Conservation (phyloP, 2,888 invertebrate species). For the Cataglyphis cursor region DNA sequence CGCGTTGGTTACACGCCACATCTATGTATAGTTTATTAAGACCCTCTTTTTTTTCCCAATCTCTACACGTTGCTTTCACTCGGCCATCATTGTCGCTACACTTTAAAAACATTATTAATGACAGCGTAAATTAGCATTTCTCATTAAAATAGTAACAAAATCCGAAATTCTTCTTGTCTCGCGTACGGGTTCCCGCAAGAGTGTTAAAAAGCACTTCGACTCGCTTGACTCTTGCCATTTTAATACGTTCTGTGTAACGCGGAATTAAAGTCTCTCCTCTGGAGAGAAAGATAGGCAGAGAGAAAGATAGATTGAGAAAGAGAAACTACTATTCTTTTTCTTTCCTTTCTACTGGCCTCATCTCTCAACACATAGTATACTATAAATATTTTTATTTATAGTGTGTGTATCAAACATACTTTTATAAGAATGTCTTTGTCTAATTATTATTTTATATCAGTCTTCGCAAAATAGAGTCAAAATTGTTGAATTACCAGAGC, state of each 20-base stretch:
- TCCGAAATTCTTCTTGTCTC: not conserved
- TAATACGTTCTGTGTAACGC: not conserved
- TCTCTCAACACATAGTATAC: not conserved
- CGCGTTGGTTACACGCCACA: not conserved
- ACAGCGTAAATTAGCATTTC: not conserved
- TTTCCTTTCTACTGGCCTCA: conserved; percentile 6
- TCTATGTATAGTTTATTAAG: conserved; percentile 4
- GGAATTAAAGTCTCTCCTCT: not conserved
- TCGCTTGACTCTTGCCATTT: conserved; percentile 22
- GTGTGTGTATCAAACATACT: not conserved
- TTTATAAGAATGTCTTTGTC: not conserved
- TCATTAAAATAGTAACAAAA: not conserved
- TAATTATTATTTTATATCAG: not conserved
- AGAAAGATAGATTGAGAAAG: not conserved
- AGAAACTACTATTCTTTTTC: not conserved
- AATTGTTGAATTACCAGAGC: not conserved
- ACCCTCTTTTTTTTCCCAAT: conserved; percentile 20
- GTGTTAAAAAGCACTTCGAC: not conserved
- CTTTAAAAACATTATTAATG: conserved; percentile 3
- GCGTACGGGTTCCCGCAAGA: not conserved
- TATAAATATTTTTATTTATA: not conserved
- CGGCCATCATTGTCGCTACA: conserved; percentile 17
- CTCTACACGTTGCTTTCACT: conserved; percentile 35
- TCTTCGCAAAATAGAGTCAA: not conserved
- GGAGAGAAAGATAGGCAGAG: not conserved